phyloP scores from a whole-genome alignment of 2,888 invertebrate genomes.

The Aspidiotus rigidus region DNA sequence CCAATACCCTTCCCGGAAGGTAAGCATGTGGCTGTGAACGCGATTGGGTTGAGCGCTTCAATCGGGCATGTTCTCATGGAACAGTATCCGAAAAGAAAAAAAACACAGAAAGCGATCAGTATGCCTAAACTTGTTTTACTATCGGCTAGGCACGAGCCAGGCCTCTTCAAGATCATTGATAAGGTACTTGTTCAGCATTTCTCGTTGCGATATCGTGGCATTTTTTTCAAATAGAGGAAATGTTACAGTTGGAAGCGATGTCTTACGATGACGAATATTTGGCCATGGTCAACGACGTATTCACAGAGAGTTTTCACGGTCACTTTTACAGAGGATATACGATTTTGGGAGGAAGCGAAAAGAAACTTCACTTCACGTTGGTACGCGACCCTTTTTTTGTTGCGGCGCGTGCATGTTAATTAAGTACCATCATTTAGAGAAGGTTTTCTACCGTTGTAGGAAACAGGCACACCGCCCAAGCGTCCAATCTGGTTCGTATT shows the following conservation, averaged over 20 bases:
- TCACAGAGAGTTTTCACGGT: conserved; percentile 41
- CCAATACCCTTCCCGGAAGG: conserved; percentile 43
- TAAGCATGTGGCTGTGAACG: conserved; percentile 49
- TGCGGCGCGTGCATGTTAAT: no score
- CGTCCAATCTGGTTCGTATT: conserved; percentile 59
- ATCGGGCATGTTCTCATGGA: conserved; percentile 45
- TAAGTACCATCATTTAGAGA: no score
- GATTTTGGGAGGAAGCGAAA: conserved; percentile 41
- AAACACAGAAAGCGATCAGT: conserved; percentile 32
- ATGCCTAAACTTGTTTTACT: conserved; percentile 44
- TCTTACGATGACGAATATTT: conserved; percentile 39
- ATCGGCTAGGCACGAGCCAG: conserved; percentile 48
- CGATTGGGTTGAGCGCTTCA: conserved; percentile 52
- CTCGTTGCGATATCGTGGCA: neutral
- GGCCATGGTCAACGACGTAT: conserved; percentile 40
- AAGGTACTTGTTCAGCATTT: conserved; percentile 35
- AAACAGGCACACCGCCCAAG: conserved; percentile 28
- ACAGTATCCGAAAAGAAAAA: conserved; percentile 42
- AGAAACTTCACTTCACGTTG: conserved; percentile 31
- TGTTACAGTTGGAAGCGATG: conserved; percentile 36
- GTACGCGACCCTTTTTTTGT: conserved; percentile 6
- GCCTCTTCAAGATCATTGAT: conserved; percentile 42
- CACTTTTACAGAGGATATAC: conserved; percentile 48
- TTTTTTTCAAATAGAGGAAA: neutral
- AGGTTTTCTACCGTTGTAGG: conserved; percentile 12